These are phyloP conservation scores for Rhopilema esculentum DNA, from an alignment of 30 jellyfish, hydroid and myxozoan species.

Conservation along the genomic window DNA sequence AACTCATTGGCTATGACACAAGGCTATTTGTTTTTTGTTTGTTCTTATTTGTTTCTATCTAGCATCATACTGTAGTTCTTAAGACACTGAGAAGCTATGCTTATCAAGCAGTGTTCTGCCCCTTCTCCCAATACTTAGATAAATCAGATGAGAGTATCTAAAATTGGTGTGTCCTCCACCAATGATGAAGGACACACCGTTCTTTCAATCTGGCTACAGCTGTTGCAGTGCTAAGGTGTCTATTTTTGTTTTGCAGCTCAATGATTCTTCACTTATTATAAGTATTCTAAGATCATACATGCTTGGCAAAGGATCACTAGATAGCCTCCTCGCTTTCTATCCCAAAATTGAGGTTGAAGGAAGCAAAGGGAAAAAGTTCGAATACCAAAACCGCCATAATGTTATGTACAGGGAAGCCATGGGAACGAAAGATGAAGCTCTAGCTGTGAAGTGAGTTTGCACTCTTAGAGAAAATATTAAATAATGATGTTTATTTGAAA, in stretches of 20 bases:
- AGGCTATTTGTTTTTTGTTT: too few species aligned
- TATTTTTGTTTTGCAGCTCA: conserved; percentile 67
- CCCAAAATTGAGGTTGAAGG: conserved; percentile 76
- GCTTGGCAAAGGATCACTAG: conserved; percentile 81
- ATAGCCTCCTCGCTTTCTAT: conserved; percentile 67
- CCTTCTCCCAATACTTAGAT: too few species aligned
- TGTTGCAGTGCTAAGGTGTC: not conserved
- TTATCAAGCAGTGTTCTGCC: too few species aligned
- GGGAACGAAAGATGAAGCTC: conserved; percentile 52
- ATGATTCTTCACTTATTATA: conserved; percentile 91
- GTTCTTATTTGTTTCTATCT: too few species aligned
- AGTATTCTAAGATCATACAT: conserved; percentile 82
- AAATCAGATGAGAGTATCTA: too few species aligned
- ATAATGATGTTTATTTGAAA: too few species aligned
- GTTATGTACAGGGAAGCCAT: conserved; percentile 86
- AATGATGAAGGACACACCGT: too few species aligned
- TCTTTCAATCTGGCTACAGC: too few species aligned
- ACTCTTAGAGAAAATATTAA: not conserved
- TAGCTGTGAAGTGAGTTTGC: conserved; percentile 66
- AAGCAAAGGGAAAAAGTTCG: conserved; percentile 70
- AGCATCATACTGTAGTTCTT: too few species aligned
- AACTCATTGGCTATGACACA: too few species aligned
- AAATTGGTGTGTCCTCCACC: too few species aligned
- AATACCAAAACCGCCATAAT: conserved; percentile 84
- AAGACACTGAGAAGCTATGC: too few species aligned